phyloP scores from a whole-genome alignment of 2,113 vertebrate genomes.

The Orientallactaga bullata region DNA sequence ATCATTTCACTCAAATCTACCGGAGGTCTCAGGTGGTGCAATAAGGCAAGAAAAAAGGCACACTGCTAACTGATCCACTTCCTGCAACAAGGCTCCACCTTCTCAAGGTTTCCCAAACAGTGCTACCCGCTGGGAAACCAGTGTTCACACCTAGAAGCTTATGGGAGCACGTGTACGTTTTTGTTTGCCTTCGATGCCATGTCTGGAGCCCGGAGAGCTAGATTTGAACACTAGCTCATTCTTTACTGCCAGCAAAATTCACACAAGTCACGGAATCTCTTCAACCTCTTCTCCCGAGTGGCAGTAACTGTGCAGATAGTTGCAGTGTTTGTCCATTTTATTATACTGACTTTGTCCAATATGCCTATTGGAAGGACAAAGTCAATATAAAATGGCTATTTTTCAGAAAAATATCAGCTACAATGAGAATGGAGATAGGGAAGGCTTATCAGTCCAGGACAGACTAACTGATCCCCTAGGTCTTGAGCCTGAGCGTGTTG shows the following conservation, averaged over 20 bases:
- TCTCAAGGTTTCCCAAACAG: no score
- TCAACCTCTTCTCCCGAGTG: background rate
- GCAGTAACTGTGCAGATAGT: background rate
- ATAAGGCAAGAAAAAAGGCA: background rate
- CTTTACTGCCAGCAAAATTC: background rate
- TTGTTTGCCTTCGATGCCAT: no score
- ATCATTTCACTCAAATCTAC: no score
- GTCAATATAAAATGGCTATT: background rate
- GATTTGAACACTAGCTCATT: background rate
- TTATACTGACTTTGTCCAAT: no score
- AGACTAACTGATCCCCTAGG: background rate
- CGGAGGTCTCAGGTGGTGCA: background rate
- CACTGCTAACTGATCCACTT: no score
- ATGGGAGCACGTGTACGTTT: no score
- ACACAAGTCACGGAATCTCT: background rate
- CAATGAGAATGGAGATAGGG: background rate
- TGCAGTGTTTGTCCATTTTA: background rate
- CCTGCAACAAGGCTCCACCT: no score
- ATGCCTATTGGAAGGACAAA: background rate
- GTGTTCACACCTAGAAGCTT: no score
- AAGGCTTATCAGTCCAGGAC: background rate
- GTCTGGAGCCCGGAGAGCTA: background rate
- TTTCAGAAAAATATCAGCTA: constrained; percentile 10
- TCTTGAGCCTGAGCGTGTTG: background rate
- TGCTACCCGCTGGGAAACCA: no score